These are phyloP conservation scores for Nephila pilipes DNA, from an alignment of 1,140 invertebrate genomes.

Conservation along the genomic window DNA sequence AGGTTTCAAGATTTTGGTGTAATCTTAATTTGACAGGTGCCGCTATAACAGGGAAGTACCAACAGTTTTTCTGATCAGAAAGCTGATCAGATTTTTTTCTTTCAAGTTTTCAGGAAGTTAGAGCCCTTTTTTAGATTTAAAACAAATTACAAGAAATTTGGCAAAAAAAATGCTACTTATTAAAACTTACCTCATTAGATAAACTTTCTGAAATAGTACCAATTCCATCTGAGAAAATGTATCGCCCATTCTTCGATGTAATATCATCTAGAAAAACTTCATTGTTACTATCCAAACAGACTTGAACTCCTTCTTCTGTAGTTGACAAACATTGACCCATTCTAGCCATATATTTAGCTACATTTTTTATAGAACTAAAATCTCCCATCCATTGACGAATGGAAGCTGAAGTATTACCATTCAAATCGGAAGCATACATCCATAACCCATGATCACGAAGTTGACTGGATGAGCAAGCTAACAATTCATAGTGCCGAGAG, in stretches of 20 bases:
- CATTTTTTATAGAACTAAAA: conserved; percentile 78
- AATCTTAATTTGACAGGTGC: no score
- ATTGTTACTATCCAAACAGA: conserved; percentile 83
- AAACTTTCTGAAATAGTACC: conserved; percentile 78
- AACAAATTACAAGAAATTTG: no score
- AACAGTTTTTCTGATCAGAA: no score
- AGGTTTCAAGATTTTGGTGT: no score
- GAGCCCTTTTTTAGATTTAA: no score
- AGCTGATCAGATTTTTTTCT: no score
- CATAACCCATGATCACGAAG: conserved; percentile 80
- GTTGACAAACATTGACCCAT: conserved; percentile 82
- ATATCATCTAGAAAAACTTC: conserved; percentile 72
- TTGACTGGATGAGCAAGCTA: conserved; percentile 79
- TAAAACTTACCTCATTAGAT: conserved; percentile 68
- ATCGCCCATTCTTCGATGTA: conserved; percentile 63
- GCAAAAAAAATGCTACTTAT: no score
- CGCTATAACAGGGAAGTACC: no score
- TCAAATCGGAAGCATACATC: conserved; percentile 78
- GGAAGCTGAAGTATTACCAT: conserved; percentile 72
- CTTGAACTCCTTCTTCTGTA: conserved; percentile 88
- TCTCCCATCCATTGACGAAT: conserved; percentile 79
- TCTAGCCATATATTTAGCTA: conserved; percentile 80
- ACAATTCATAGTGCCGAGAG: conserved; percentile 78
- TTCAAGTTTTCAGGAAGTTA: no score
- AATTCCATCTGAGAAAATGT: conserved; percentile 79